phyloP scores from a whole-genome alignment of 2,797 vertebrate genomes.

The Bradypodion ventrale region DNA sequence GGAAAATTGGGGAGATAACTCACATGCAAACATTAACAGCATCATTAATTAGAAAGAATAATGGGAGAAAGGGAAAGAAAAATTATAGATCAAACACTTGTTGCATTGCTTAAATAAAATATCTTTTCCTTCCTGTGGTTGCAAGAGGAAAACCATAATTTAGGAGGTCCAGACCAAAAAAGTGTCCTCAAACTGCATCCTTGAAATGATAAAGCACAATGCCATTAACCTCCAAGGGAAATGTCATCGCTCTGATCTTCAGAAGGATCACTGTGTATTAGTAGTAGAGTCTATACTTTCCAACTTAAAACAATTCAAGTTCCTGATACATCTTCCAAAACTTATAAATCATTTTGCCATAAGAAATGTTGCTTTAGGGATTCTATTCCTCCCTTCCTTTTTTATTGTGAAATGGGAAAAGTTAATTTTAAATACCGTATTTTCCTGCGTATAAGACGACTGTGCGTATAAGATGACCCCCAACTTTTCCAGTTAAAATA shows the following conservation, averaged over 20 bases:
- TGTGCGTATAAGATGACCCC: too few species aligned
- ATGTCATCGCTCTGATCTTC: neutral
- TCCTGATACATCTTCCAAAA: neutral
- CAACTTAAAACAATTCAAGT: neutral
- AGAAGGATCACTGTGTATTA: neutral
- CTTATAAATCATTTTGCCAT: too few species aligned
- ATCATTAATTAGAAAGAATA: slow-evolving; percentile 30
- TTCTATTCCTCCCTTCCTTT: too few species aligned
- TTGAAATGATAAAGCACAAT: neutral
- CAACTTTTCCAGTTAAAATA: too few species aligned
- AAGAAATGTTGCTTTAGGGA: too few species aligned
- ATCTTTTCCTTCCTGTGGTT: slow-evolving; percentile 3
- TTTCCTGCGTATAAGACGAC: too few species aligned
- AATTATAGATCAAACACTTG: neutral
- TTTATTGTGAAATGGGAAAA: too few species aligned
- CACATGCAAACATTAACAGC: slow-evolving; percentile 7
- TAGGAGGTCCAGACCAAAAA: slow-evolving; percentile 2
- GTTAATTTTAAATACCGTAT: too few species aligned
- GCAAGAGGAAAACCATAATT: slow-evolving; percentile 1
- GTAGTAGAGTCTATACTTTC: neutral
- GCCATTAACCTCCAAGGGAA: neutral
- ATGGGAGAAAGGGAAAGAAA: slow-evolving; percentile 26
- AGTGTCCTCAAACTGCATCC: neutral
- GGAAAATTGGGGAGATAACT: slow-evolving; percentile 12
- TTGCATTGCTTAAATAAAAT: slow-evolving; percentile 20